A percentile compares a stretch with the other conserved stretches of the same genome.
Conservation (phyloP, 2,797 vertebrate genomes). For the Kryptolebias ocellatus region DNA sequence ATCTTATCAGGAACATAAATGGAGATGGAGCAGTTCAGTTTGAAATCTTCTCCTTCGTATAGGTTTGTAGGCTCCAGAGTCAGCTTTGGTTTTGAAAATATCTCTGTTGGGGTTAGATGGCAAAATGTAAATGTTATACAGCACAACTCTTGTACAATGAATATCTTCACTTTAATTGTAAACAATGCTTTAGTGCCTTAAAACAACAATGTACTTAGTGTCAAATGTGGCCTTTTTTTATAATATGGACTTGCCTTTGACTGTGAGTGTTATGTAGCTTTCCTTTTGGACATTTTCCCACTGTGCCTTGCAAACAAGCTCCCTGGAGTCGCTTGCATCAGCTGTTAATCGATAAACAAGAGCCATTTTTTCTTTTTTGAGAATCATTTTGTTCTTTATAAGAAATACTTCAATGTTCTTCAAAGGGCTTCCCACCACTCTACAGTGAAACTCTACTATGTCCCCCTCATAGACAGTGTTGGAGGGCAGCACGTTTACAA, state of each 20-base stretch:
- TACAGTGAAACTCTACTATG: constrained; percentile 61
- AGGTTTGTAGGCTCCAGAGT: constrained; percentile 48
- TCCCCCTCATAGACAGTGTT: constrained; percentile 66
- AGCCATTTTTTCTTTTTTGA: constrained; percentile 22
- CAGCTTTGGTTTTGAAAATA: constrained; percentile 76
- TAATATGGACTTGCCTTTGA: constrained; percentile 59
- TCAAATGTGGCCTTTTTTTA: background rate
- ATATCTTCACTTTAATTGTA: background rate
- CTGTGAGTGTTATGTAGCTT: constrained; percentile 34
- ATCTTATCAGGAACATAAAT: constrained; percentile 43
- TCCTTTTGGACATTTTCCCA: constrained; percentile 64
- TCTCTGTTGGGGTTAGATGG: constrained; percentile 59
- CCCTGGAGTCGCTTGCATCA: constrained; percentile 57
- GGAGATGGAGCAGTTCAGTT: constrained; percentile 62
- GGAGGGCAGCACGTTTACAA: constrained; percentile 63
- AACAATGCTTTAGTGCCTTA: background rate
- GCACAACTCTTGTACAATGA: background rate
- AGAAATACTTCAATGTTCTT: constrained; percentile 65
- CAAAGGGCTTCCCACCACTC: constrained; percentile 18
- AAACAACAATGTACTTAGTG: background rate
- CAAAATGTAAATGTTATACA: background rate
- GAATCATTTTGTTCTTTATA: constrained; percentile 48
- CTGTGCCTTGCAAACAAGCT: constrained; percentile 75
- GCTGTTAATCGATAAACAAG: constrained; percentile 37
- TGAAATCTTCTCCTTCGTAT: constrained; percentile 57